Conservation (phyloP, 2,113 vertebrate genomes). For the Pogona vitticeps region DNA sequence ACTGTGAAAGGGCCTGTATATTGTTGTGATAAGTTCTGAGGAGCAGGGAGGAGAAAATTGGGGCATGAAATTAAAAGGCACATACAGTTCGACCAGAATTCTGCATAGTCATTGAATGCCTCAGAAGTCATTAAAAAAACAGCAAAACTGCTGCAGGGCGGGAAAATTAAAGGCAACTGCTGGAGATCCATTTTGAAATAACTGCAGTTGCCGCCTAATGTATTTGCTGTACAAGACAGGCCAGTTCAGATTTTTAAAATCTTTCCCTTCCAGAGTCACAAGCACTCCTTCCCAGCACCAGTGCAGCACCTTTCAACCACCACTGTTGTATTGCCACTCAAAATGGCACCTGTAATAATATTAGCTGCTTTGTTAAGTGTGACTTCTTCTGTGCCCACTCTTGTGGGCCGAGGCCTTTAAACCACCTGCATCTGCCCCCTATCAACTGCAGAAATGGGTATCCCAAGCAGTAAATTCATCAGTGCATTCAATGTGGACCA, state of each 20-base stretch:
- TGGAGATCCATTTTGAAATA: slow-evolving; percentile 36
- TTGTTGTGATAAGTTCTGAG: background rate
- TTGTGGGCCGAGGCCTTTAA: background rate
- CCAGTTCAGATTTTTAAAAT: background rate
- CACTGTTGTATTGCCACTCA: too few relatives aligned
- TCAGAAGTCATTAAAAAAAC: slow-evolving; percentile 18
- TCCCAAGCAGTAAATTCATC: background rate
- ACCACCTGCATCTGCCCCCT: background rate
- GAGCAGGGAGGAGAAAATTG: background rate
- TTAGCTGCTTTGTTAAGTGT: background rate
- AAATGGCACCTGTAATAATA: background rate
- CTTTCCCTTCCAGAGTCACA: background rate
- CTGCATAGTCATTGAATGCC: slow-evolving; percentile 49
- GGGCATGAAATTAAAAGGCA: background rate
- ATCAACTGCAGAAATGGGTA: background rate
- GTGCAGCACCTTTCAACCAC: background rate
- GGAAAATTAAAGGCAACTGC: slow-evolving; percentile 47
- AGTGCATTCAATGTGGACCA: background rate
- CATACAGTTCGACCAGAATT: slow-evolving; percentile 26
- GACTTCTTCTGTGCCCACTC: too few relatives aligned
- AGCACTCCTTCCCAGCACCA: background rate
- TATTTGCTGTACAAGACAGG: background rate
- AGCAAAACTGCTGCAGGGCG: slow-evolving; percentile 32
- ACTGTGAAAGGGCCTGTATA: slow-evolving; percentile 25
- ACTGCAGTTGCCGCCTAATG: background rate